Percentiles rank a stretch among this genome's conserved stretches.
These are phyloP conservation scores for Galaxias olidus DNA, from an alignment of 2,797 vertebrate species.

Conservation along the genomic window DNA sequence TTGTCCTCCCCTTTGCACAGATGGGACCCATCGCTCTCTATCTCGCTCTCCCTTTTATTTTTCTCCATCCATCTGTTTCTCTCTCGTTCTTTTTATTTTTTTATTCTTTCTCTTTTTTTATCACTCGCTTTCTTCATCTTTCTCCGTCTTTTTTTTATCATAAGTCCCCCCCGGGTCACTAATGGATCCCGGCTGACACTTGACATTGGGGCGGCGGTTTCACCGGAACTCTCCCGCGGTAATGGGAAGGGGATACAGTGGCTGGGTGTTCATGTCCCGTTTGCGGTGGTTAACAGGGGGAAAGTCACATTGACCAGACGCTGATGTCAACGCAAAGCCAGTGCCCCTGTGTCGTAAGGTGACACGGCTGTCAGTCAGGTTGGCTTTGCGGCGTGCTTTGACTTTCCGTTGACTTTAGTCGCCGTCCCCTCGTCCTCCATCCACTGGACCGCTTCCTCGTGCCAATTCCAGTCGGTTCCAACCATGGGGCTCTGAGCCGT, in stretches of 20 bases:
- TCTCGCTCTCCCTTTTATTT: slow-evolving; percentile 11
- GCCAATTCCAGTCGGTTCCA: not conserved
- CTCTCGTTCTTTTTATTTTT: slow-evolving; percentile 3
- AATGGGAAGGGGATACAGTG: too few relatives aligned
- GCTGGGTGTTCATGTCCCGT: too few relatives aligned
- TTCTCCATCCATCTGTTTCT: too few relatives aligned
- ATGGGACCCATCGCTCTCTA: slow-evolving; percentile 48
- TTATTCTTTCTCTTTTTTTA: not conserved
- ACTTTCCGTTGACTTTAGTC: slow-evolving; percentile 55
- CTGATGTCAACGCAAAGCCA: slow-evolving; percentile 17
- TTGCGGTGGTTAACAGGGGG: too few relatives aligned
- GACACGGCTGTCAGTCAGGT: slow-evolving; percentile 54
- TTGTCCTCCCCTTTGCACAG: slow-evolving; percentile 52
- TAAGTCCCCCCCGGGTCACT: slow-evolving; percentile 41
- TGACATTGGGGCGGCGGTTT: not conserved
- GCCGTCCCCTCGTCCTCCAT: too few relatives aligned
- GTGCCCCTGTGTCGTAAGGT: slow-evolving; percentile 48
- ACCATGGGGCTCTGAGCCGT: not conserved
- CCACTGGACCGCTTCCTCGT: slow-evolving; percentile 13
- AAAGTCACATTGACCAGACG: too few relatives aligned
- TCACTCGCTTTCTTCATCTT: not conserved
- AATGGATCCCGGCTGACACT: not conserved
- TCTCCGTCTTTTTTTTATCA: too few relatives aligned
- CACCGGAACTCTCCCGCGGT: too few relatives aligned
- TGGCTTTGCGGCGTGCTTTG: slow-evolving; percentile 35